Evolutionary conservation across 2,113 vertebrate genomes (phyloP).

Genomic region (Taurulus bubalis): DNA sequence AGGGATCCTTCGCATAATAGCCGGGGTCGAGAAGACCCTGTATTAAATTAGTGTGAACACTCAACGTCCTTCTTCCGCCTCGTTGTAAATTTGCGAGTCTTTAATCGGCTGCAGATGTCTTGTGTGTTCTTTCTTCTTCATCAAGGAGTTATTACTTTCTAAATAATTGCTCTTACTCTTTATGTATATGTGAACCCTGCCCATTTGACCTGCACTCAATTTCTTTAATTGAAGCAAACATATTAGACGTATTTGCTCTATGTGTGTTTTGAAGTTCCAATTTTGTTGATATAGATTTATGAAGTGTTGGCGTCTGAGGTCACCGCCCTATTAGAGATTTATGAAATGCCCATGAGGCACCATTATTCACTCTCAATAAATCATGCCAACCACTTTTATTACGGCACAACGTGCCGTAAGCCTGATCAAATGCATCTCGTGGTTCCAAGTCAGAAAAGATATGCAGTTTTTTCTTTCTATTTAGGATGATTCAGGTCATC

Average conservation of each 20-base stretch:
- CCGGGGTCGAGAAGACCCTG: constrained; percentile 59
- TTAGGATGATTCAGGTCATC: constrained; percentile 48
- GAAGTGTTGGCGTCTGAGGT: constrained; percentile 80
- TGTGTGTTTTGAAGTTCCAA: constrained; percentile 74
- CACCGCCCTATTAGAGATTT: constrained; percentile 81
- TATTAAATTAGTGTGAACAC: constrained; percentile 73
- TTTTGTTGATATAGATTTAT: constrained; percentile 83
- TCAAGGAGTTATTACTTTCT: constrained; percentile 79
- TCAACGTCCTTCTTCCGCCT: constrained; percentile 77
- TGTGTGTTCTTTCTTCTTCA: constrained; percentile 71
- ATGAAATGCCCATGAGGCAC: constrained; percentile 80
- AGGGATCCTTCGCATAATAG: constrained; percentile 57
- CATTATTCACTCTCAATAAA: constrained; percentile 77
- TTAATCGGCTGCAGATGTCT: constrained; percentile 80
- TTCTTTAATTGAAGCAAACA: constrained; percentile 70
- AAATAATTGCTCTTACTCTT: constrained; percentile 79
- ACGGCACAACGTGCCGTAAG: constrained; percentile 66
- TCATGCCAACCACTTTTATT: constrained; percentile 76
- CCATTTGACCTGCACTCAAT: constrained; percentile 71
- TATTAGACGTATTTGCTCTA: constrained; percentile 68
- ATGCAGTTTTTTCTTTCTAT: constrained; percentile 34
- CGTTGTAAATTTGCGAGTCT: constrained; percentile 74
- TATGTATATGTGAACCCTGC: constrained; percentile 68
- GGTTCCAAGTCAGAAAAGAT: constrained; percentile 45
- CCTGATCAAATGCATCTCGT: constrained; percentile 70